Conservation (phyloP, 2,797 vertebrate genomes). For the Zonotrichia albicollis region DNA sequence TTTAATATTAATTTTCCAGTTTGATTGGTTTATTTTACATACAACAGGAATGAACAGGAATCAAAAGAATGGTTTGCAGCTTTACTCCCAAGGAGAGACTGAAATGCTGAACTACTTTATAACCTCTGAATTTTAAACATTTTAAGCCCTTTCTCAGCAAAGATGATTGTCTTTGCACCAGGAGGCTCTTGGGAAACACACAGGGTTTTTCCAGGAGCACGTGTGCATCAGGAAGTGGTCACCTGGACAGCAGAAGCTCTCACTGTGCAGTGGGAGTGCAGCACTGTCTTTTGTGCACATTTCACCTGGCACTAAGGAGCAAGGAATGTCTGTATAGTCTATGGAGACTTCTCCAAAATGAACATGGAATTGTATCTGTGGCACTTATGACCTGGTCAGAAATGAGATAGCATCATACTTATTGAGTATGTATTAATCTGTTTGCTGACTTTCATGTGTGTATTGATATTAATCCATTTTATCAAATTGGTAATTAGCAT, state of each 20-base stretch:
- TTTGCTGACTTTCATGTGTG: neutral
- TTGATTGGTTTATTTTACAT: neutral
- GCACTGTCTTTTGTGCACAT: neutral
- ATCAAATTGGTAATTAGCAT: neutral
- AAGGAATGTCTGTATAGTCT: accelerated
- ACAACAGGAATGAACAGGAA: neutral
- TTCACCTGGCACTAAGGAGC: neutral
- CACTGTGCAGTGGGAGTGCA: accelerated
- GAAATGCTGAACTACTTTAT: neutral
- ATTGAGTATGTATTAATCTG: neutral
- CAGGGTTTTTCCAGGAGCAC: neutral
- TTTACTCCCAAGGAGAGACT: neutral
- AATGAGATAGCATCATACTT: neutral
- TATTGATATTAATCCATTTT: neutral
- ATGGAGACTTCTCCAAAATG: neutral
- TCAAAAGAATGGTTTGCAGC: neutral
- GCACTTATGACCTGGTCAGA: neutral
- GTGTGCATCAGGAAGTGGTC: neutral
- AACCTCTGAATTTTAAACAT: neutral
- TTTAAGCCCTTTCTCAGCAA: neutral
- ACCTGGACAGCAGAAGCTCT: neutral
- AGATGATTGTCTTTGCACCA: neutral
- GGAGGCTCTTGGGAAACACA: neutral
- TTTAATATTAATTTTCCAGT: neutral
- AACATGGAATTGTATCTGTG: neutral